Evolutionary conservation across 2,888 invertebrate species (phyloP).

Genomic region (Tromatobia lineatoria): DNA sequence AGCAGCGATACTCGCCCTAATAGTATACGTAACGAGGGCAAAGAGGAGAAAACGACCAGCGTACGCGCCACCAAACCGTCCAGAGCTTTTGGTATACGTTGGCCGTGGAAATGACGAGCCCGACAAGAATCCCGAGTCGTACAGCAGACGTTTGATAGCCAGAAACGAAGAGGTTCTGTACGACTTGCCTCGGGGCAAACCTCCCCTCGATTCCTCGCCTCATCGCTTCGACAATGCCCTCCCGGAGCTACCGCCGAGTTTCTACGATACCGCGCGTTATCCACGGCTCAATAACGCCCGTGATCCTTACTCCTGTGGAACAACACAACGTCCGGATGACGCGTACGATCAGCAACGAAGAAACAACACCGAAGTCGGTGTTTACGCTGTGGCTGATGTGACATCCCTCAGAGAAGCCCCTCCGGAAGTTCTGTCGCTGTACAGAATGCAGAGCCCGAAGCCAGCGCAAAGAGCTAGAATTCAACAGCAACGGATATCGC

Average conservation of each 20-base stretch:
- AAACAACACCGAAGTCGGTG: conserved; percentile 74
- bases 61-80: conserved; percentile 81
- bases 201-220: conserved; percentile 35
- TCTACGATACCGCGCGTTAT: conserved; percentile 81
- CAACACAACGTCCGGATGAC: conserved; percentile 28
- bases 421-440: conserved; percentile 81
- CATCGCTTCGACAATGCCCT: conserved; percentile 42
- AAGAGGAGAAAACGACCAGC: conserved; percentile 81
- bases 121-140: conserved; percentile 80
- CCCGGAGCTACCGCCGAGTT: conserved; percentile 72
- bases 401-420: conserved; percentile 79
- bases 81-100: conserved; percentile 83
- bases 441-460: conserved; percentile 78
- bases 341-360: conserved; percentile 45
- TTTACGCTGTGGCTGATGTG: conserved; percentile 83
- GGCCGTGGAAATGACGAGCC: conserved; percentile 79
- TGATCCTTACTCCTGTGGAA: conserved; percentile 32
- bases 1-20: conserved; percentile 81
- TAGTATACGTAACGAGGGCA: conserved; percentile 81
- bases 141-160: conserved; percentile 80
- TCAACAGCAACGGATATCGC: conserved; percentile 43
- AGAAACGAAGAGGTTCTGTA: conserved; percentile 81
- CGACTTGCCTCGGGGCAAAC: conserved; percentile 76
- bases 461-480: conserved; percentile 50
- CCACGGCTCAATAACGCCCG: conserved; percentile 40